Evolutionary conservation across 2,888 invertebrate species (phyloP).

Genomic region (Leptopilina syphax): DNA sequence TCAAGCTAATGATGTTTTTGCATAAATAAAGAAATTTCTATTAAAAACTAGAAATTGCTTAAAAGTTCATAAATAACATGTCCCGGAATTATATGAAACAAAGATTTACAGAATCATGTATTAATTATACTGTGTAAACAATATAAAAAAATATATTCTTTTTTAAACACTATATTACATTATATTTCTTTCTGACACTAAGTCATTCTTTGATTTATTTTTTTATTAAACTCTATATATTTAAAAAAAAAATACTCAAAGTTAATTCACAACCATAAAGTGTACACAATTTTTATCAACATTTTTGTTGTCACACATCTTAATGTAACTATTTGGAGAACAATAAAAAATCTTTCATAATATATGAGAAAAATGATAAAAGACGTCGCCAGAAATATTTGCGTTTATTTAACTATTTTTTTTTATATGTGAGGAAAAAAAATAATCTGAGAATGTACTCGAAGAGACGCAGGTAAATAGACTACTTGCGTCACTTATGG

Average conservation of each 20-base stretch:
- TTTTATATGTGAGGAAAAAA: not conserved
- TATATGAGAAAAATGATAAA: conserved; percentile 13
- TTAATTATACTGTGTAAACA: not conserved
- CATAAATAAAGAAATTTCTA: not conserved
- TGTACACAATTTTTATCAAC: not conserved
- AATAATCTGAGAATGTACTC: no score
- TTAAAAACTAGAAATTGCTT: not conserved
- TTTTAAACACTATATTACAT: no score
- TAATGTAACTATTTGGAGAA: conserved; percentile 28
- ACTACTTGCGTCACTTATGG: no score
- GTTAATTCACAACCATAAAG: not conserved
- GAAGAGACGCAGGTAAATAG: no score
- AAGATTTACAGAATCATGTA: not conserved
- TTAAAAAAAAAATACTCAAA: not conserved
- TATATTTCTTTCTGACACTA: no score
- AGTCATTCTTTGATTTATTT: no score
- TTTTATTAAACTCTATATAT: not conserved
- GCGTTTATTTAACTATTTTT: conserved; percentile 15
- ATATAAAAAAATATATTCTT: no score
- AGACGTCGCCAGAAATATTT: not conserved
- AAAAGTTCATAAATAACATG: not conserved
- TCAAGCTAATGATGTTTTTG: not conserved
- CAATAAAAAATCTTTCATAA: conserved; percentile 24
- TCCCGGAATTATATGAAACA: no score
- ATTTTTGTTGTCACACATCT: not conserved